phyloP scores from a whole-genome alignment of 2,797 vertebrate genomes.

The Sarcoramphus papa region DNA sequence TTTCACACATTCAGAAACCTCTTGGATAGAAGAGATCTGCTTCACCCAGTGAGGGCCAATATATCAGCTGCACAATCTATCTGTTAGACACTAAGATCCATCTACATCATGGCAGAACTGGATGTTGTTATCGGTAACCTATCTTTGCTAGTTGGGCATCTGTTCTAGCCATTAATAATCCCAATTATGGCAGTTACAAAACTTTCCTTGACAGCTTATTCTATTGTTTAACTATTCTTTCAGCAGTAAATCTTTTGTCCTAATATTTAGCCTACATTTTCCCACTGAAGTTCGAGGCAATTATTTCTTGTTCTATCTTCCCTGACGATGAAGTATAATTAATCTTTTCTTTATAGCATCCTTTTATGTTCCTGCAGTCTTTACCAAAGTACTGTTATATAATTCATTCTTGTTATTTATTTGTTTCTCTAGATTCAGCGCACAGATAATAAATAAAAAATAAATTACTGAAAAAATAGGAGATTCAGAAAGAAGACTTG shows the following conservation, averaged over 20 bases:
- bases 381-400: neutral
- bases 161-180: conserved; percentile 15
- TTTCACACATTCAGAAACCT: neutral
- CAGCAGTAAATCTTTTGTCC: conserved; percentile 34
- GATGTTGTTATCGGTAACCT: neutral
- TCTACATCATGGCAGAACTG: neutral
- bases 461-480: neutral
- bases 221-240: conserved; percentile 12
- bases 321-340: neutral
- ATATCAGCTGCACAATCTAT: neutral
- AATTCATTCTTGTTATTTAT: conserved; percentile 1
- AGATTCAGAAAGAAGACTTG: neutral
- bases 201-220: conserved; percentile 14
- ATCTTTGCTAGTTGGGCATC: neutral
- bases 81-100: neutral
- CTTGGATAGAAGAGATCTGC: neutral
- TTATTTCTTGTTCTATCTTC: conserved; percentile 8
- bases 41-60: neutral
- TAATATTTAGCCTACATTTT: conserved; percentile 48
- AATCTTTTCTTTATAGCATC: neutral
- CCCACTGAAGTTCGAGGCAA: neutral
- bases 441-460: neutral
- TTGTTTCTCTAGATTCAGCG: neutral
- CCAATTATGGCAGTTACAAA: conserved; percentile 22
- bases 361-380: neutral